Percentiles rank a stretch among this genome's conserved stretches.
Evolutionary conservation across 2,888 invertebrate species (phyloP).

Genomic region (Mantis religiosa): DNA sequence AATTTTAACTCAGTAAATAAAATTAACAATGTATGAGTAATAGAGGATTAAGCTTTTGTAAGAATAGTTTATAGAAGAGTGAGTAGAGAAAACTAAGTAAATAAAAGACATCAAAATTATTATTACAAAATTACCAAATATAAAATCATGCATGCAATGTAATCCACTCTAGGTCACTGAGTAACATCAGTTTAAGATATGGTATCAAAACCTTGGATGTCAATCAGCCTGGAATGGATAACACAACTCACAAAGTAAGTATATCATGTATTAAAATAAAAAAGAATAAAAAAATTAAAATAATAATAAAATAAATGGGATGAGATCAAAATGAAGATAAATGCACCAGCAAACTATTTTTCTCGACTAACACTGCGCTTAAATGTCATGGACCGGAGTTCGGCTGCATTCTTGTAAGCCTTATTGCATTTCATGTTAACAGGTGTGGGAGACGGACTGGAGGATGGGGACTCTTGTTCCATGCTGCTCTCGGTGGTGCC

Average conservation of each 20-base stretch:
- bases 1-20: too few species aligned
- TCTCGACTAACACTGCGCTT: constrained; percentile 26
- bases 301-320: not conserved
- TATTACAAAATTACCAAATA: too few species aligned
- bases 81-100: too few species aligned
- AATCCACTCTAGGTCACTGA: too few species aligned
- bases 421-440: not conserved
- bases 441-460: constrained; percentile 34
- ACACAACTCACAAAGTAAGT: not conserved
- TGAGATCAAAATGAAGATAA: not conserved
- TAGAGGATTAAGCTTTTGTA: too few species aligned
- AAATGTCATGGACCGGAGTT: constrained; percentile 23
- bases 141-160: too few species aligned
- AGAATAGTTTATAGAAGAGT: too few species aligned
- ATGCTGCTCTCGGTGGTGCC: constrained; percentile 30
- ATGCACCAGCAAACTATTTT: not conserved
- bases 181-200: too few species aligned
- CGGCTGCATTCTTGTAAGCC: not conserved
- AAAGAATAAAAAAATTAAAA: not conserved
- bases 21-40: too few species aligned
- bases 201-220: too few species aligned
- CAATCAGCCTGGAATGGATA: too few species aligned
- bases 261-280: not conserved
- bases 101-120: too few species aligned
- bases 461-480: constrained; percentile 35